phyloP scores from a whole-genome alignment of 2,888 invertebrate genomes.

The Hydropsyche betteni region DNA sequence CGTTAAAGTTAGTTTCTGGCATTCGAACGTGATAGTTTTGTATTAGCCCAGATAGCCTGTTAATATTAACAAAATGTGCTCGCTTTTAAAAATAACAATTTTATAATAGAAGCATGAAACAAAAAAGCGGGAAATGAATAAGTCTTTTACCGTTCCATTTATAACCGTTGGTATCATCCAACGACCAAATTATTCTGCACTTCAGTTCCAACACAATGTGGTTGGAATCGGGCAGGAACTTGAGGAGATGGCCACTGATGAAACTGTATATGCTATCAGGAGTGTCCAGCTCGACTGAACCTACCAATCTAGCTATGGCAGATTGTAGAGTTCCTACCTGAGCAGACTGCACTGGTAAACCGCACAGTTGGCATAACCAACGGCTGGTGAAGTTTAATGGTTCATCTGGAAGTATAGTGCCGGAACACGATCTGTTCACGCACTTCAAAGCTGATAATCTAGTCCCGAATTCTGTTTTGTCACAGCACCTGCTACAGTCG shows the following conservation, averaged over 20 bases:
- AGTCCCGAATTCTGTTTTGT: slow-evolving; percentile 73
- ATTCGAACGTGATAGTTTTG: slow-evolving; percentile 1
- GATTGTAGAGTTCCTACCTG: slow-evolving; percentile 65
- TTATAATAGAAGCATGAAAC: neutral
- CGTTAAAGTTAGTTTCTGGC: neutral
- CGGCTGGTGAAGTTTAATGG: slow-evolving; percentile 63
- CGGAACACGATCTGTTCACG: slow-evolving; percentile 64
- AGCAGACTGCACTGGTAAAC: slow-evolving; percentile 60
- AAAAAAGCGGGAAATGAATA: neutral
- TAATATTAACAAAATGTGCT: neutral
- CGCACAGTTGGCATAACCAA: slow-evolving; percentile 71
- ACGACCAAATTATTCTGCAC: slow-evolving; percentile 69
- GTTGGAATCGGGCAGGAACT: slow-evolving; percentile 68
- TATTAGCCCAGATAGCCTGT: neutral
- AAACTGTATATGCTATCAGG: slow-evolving; percentile 68
- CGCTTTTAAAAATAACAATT: slow-evolving; percentile 1
- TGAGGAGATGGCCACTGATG: slow-evolving; percentile 64
- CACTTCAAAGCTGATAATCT: slow-evolving; percentile 68
- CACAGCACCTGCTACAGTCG: slow-evolving; percentile 71
- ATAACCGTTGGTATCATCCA: slow-evolving; percentile 67
- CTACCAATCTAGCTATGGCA: slow-evolving; percentile 67
- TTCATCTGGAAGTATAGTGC: slow-evolving; percentile 67
- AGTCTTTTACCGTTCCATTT: slow-evolving; percentile 67
- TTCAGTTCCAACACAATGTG: slow-evolving; percentile 72
- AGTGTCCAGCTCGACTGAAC: slow-evolving; percentile 63